Evolutionary conservation across 2,113 vertebrate genomes (phyloP).

Genomic region (Nestor notabilis): DNA sequence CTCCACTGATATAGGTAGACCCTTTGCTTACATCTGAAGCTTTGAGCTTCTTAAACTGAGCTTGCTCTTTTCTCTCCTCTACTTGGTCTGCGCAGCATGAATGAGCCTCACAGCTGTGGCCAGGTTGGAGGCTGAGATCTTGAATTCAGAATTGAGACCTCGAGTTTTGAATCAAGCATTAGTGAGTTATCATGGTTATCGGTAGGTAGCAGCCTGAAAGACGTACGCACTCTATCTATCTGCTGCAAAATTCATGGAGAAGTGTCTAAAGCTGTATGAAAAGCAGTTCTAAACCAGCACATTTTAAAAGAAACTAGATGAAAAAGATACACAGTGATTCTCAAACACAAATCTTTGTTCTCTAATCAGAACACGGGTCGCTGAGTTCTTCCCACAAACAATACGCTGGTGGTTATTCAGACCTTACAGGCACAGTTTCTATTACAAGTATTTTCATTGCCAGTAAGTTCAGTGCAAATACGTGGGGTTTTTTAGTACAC

Average conservation of each 20-base stretch:
- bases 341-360: not conserved
- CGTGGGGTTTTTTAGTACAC: not conserved
- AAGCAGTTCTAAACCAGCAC: slow-evolving; percentile 6
- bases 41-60: not conserved
- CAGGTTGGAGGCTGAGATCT: not conserved
- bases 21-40: not conserved
- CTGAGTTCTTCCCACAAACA: not conserved
- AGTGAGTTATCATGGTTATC: not conserved
- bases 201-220: not conserved
- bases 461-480: not conserved
- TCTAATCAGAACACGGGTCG: not conserved
- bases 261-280: not conserved
- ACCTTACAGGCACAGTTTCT: not conserved
- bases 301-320: not conserved
- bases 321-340: not conserved
- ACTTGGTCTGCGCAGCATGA: not conserved
- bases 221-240: not conserved
- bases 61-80: not conserved
- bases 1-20: not conserved
- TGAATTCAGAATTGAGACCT: not conserved
- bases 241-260: not conserved
- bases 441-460: not conserved
- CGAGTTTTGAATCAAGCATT: not conserved
- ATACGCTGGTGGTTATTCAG: not conserved
- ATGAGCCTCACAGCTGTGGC: not conserved